Percentiles rank a stretch among this genome's conserved stretches.
phyloP scores from a whole-genome alignment of 2,888 invertebrate species.

The Saturnia japonica region DNA sequence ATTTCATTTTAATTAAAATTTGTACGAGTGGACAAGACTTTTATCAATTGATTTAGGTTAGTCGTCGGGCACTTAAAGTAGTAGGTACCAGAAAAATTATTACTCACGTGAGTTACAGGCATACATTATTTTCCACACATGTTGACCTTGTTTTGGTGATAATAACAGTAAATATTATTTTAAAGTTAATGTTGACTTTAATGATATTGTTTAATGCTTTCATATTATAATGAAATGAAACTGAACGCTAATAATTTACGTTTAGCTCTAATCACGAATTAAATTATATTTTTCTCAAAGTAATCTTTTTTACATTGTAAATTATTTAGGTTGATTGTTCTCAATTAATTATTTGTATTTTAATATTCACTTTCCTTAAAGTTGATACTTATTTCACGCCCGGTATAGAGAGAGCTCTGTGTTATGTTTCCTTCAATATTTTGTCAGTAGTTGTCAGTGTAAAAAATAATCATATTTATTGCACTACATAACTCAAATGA shows the following conservation, averaged over 20 bases:
- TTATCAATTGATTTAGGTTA: not conserved
- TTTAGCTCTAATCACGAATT: no score
- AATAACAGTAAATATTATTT: conserved; percentile 3
- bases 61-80: not conserved
- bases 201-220: not conserved
- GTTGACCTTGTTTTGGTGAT: not conserved
- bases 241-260: not conserved
- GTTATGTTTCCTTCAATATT: not conserved
- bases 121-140: not conserved
- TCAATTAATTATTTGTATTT: not conserved
- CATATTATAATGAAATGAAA: not conserved
- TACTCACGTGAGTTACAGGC: conserved; percentile 6
- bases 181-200: not conserved
- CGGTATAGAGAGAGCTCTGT: not conserved
- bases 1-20: not conserved
- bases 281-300: not conserved
- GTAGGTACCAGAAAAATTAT: not conserved
- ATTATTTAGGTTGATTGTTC: not conserved
- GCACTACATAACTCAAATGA: not conserved
- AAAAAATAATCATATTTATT: not conserved
- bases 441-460: not conserved
- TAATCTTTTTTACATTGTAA: not conserved
- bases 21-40: not conserved
- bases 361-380: not conserved
- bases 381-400: not conserved